A percentile compares a stretch with the other conserved stretches of the same genome.
These are phyloP conservation scores for Pithys albifrons DNA, from an alignment of 2,113 vertebrate species.

Conservation along the genomic window DNA sequence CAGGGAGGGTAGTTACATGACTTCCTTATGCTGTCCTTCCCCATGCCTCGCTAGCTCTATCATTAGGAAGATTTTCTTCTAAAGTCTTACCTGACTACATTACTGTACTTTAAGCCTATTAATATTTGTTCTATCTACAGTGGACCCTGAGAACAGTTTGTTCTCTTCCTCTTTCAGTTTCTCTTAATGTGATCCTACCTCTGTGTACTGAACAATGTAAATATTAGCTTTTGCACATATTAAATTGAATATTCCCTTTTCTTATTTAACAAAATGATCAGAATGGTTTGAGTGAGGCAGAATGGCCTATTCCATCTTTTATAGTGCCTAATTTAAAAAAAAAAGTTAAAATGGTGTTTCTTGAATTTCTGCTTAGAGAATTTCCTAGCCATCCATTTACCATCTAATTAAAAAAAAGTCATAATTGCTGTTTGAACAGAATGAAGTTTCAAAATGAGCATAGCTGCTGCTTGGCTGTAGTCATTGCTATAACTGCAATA, in stretches of 20 bases:
- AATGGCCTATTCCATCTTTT: neutral
- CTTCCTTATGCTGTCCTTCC: neutral
- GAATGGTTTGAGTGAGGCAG: neutral
- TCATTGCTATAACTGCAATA: neutral
- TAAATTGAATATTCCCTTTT: neutral
- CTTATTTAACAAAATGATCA: conserved; percentile 29
- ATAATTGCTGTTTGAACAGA: neutral
- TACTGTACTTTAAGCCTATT: neutral
- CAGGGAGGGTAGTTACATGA: neutral
- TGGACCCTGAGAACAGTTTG: neutral
- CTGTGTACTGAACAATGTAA: conserved; percentile 13
- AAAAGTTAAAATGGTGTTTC: neutral
- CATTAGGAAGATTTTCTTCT: neutral
- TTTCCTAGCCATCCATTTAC: neutral
- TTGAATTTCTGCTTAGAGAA: neutral
- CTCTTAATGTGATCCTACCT: neutral
- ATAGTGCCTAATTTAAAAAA: neutral
- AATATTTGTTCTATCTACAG: conserved; percentile 25
- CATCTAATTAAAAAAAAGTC: neutral
- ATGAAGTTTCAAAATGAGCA: neutral
- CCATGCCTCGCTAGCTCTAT: neutral
- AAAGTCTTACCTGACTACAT: neutral
- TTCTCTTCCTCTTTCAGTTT: neutral
- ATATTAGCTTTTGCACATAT: conserved; percentile 33
- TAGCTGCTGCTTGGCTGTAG: neutral